phyloP scores from a whole-genome alignment of 2,113 vertebrate species.

The Clarias batrachus region DNA sequence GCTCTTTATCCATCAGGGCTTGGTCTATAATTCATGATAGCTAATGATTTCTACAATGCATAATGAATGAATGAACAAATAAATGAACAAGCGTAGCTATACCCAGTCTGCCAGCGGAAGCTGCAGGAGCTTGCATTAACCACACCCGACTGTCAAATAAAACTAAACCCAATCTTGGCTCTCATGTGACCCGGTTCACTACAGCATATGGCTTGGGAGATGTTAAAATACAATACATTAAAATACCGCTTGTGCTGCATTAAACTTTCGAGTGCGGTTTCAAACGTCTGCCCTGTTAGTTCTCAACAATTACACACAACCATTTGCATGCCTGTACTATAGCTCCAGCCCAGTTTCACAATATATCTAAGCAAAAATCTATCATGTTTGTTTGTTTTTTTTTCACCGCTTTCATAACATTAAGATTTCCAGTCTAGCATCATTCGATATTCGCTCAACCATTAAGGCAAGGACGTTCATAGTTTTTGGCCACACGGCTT shows the following conservation, averaged over 20 bases:
- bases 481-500: conserved; percentile 53
- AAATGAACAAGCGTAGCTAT: conserved; percentile 16
- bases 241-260: conserved; percentile 64
- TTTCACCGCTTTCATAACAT: conserved; percentile 56
- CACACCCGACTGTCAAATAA: conserved; percentile 53
- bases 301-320: conserved; percentile 64
- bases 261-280: conserved; percentile 62
- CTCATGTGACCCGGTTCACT: conserved; percentile 63
- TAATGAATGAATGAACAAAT: conserved; percentile 27
- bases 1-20: conserved; percentile 1
- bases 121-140: conserved; percentile 15
- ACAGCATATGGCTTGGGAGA: conserved; percentile 61
- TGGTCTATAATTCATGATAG: conserved; percentile 1
- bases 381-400: conserved; percentile 50
- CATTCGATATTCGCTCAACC: conserved; percentile 62
- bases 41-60: background rate
- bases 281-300: conserved; percentile 64
- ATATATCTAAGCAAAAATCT: conserved; percentile 40
- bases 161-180: conserved; percentile 63
- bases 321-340: conserved; percentile 51
- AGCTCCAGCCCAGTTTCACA: conserved; percentile 47
- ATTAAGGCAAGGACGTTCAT: conserved; percentile 52
- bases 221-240: conserved; percentile 76
- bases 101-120: background rate
- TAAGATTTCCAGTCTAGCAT: conserved; percentile 60